phyloP scores from a whole-genome alignment of 2,888 invertebrate genomes.

The Synanthedon myopaeformis region DNA sequence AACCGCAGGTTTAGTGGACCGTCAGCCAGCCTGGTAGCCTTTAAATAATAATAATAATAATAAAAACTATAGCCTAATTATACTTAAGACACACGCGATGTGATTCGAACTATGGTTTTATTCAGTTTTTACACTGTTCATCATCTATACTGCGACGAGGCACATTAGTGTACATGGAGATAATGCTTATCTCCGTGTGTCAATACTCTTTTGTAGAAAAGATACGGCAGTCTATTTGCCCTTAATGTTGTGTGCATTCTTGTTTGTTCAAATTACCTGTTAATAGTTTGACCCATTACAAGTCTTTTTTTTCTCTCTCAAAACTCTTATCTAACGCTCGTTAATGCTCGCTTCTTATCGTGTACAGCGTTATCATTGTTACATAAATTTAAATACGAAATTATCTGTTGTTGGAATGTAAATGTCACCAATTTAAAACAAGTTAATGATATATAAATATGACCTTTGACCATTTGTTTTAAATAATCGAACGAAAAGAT shows the following conservation, averaged over 20 bases:
- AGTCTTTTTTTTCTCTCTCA: background rate
- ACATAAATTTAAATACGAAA: background rate
- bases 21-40: too few species aligned
- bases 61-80: too few species aligned
- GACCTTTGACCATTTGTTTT: constrained; percentile 21
- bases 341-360: background rate
- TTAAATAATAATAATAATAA: too few species aligned
- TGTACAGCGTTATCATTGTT: background rate
- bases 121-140: background rate
- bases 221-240: constrained; percentile 64
- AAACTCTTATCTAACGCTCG: background rate
- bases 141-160: constrained; percentile 10
- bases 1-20: too few species aligned
- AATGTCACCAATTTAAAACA: constrained; percentile 9
- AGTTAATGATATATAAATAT: constrained; percentile 28
- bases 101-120: too few species aligned
- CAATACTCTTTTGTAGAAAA: constrained; percentile 66
- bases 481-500: too few species aligned
- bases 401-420: constrained; percentile 5
- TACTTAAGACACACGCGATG: too few species aligned
- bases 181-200: constrained; percentile 59
- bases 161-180: constrained; percentile 55
- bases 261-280: constrained; percentile 46
- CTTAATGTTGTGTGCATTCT: constrained; percentile 61
- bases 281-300: constrained; percentile 41